Evolutionary conservation across 2,888 invertebrate species (phyloP), one percentile per base, ranked within the genome.

Genomic region (Prosopocoilus inquinatus): DNA sequence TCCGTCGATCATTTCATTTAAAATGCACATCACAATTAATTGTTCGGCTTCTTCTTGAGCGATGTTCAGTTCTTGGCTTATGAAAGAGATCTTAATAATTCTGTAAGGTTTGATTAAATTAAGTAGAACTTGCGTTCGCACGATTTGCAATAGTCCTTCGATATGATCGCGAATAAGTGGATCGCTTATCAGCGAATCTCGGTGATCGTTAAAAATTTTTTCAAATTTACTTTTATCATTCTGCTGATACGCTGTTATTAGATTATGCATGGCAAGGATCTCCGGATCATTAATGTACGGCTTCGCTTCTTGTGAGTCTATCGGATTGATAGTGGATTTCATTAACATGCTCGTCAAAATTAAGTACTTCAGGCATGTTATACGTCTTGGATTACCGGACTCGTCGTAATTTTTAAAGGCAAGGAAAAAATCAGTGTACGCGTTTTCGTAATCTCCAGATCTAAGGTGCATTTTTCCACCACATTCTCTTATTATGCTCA

Each of bases 321-420:
- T 99, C 1, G 99, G 99, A 79, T 99, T 99, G 62, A 99, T 99
- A 32, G 94, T 96, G 1, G 97, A 97, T 75, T 97, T 96, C 94
- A 97, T 96, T 61, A 99, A 80, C 92, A 99, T 99, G 77, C 96
- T 98, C 9, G 99, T 98, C 71, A 99, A 79, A 28, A 99, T 97
- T 60, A 99, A 82, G 78, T 99, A 99, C 78, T 98, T 99, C 53
- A 99, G 82, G 75, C 98, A 99, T 0, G 95, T 96, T 35, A 96
- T 96, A 59, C 99, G 83, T 66, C 97, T 81, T 9, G 96, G 94
- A 67, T 94, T 96, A 35, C 99, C 99, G 8, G 96, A 96, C 78
- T 99, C 99, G 80, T 99, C 99, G 75, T 98, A 99, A 77, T 98
- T 99, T 79, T 97, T 97, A 76, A 98, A 98, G 2, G 98, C 97